Conservation (phyloP, 2,797 vertebrate species). For the Syngnathus acus region DNA sequence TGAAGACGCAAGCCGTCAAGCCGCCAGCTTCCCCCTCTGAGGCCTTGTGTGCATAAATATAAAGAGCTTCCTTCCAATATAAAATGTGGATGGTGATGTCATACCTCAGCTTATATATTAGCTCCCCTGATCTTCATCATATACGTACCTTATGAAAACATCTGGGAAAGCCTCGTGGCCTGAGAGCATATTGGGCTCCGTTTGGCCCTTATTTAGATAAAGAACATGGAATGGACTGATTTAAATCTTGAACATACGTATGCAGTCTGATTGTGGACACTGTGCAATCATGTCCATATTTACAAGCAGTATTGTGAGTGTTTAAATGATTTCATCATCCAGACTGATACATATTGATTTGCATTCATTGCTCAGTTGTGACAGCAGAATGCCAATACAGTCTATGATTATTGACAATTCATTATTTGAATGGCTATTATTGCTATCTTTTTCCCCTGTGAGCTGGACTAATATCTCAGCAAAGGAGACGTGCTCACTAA, state of each 20-base stretch:
- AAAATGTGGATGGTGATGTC: constrained; percentile 35
- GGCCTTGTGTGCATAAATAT: constrained; percentile 17
- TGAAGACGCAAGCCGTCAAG: constrained; percentile 6
- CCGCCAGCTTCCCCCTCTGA: constrained; percentile 15
- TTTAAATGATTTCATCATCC: neutral
- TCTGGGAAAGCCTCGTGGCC: neutral
- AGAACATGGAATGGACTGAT: neutral
- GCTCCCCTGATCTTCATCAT: neutral
- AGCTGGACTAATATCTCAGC: too few species aligned
- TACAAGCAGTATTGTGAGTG: neutral
- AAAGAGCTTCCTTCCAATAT: constrained; percentile 30
- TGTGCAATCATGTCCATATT: neutral
- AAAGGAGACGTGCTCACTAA: too few species aligned
- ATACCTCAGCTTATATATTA: constrained; percentile 28
- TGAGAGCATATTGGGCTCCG: neutral
- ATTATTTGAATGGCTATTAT: too few species aligned
- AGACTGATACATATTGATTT: neutral
- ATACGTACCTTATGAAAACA: neutral
- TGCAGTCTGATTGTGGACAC: neutral
- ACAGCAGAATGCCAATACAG: too few species aligned
- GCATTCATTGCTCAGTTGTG: too few species aligned
- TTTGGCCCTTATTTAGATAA: neutral
- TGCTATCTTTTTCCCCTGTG: too few species aligned
- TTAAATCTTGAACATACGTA: neutral
- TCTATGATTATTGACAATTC: too few species aligned